Conservation (phyloP, 2,888 invertebrate genomes). For the Andrena hattorfiana region DNA sequence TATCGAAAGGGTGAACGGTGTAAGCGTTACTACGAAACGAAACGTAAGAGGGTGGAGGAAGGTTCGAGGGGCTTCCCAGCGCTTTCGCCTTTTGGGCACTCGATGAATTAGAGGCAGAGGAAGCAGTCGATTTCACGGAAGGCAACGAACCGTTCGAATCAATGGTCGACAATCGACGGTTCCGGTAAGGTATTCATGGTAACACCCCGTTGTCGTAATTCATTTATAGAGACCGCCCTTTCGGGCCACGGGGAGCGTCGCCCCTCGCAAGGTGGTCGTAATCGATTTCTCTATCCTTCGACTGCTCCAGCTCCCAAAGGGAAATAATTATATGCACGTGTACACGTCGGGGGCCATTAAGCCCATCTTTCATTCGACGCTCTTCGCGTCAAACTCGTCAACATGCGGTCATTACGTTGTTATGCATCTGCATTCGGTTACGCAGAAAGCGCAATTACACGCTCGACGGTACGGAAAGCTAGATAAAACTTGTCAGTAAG, state of each 20-base stretch:
- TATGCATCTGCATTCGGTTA: background rate
- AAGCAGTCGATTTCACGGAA: constrained; percentile 42
- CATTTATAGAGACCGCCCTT: constrained; percentile 53
- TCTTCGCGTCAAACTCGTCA: background rate
- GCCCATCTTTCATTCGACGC: background rate
- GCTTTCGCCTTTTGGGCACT: constrained; percentile 9
- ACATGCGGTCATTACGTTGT: background rate
- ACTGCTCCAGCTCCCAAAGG: background rate
- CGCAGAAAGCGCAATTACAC: background rate
- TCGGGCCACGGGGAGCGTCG: constrained; percentile 23
- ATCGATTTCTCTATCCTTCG: constrained; percentile 48
- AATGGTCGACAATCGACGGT: constrained; percentile 62
- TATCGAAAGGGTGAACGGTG: no score
- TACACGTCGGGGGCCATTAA: background rate
- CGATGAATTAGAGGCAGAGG: constrained; percentile 35
- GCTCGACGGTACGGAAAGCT: background rate
- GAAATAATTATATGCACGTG: constrained; percentile 10
- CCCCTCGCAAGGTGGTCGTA: background rate
- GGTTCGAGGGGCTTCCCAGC: background rate
- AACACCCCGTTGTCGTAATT: constrained; percentile 54
- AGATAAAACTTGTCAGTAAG: no score
- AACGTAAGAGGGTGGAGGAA: background rate
- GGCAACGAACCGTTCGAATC: constrained; percentile 61
- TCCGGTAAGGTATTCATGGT: constrained; percentile 31
- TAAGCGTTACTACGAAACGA: no score